Percentiles rank a stretch among this genome's conserved stretches.
These are phyloP conservation scores for Lagenorhynchus albirostris DNA, from an alignment of 2,113 vertebrate genomes.

Conservation along the genomic window DNA sequence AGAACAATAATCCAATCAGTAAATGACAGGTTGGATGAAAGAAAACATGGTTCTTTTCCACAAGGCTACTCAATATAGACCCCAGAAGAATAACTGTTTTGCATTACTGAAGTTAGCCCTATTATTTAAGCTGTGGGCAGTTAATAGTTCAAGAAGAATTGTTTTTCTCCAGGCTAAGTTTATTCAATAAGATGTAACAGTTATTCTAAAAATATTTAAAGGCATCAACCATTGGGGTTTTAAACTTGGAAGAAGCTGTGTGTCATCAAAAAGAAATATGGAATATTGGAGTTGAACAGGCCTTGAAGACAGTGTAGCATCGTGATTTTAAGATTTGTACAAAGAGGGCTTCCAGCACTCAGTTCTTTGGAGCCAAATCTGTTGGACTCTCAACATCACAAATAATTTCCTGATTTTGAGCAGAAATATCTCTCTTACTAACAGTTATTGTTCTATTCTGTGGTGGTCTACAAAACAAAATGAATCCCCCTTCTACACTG, in stretches of 20 bases:
- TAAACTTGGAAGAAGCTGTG: background rate
- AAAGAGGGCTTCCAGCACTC: background rate
- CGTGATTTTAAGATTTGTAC: background rate
- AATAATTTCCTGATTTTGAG: background rate
- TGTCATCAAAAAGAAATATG: background rate
- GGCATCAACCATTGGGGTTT: background rate
- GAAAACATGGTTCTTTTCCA: background rate
- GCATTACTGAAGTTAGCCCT: background rate
- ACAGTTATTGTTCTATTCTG: background rate
- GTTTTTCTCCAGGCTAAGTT: background rate
- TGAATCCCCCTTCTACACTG: background rate
- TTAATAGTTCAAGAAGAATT: background rate
- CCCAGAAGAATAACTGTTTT: background rate
- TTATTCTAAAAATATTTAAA: conserved; percentile 11
- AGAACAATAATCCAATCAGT: background rate
- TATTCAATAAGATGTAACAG: background rate
- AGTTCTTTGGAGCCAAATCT: background rate
- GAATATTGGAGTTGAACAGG: background rate
- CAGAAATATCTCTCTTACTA: background rate
- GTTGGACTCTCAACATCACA: background rate
- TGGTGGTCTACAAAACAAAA: background rate
- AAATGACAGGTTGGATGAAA: background rate
- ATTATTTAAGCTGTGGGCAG: background rate
- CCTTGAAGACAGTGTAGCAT: background rate
- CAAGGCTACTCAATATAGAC: background rate